These are phyloP conservation scores for Karalla daura DNA, from an alignment of 2,797 vertebrate genomes.

Conservation along the genomic window DNA sequence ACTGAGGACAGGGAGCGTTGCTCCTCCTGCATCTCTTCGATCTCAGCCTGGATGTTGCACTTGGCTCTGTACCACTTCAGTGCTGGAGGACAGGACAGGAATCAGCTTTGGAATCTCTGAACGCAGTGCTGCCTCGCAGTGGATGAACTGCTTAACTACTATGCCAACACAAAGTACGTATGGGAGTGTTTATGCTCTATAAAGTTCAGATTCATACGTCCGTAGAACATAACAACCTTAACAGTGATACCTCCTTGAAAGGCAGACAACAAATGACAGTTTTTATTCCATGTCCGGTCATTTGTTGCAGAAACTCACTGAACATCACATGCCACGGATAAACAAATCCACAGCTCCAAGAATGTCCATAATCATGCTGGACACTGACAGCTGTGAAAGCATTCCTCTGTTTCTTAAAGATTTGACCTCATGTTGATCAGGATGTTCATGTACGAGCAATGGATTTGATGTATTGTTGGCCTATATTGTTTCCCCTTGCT, in stretches of 20 bases:
- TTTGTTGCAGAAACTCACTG: too few relatives aligned
- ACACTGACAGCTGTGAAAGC: background rate
- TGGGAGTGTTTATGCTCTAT: too few relatives aligned
- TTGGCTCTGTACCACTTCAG: conserved; percentile 87
- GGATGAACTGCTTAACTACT: too few relatives aligned
- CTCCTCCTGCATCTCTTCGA: conserved; percentile 92
- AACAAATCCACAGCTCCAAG: background rate
- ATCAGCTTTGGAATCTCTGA: background rate
- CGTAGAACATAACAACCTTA: background rate
- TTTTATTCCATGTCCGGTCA: too few relatives aligned
- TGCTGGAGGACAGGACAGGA: conserved; percentile 69
- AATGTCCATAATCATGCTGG: background rate
- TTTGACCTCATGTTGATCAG: too few relatives aligned
- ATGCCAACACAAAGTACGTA: too few relatives aligned
- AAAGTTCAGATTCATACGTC: too few relatives aligned
- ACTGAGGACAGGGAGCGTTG: conserved; percentile 85
- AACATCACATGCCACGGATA: background rate
- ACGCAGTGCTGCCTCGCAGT: too few relatives aligned
- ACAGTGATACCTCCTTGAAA: background rate
- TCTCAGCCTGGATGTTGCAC: conserved; percentile 85
- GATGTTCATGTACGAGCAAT: too few relatives aligned
- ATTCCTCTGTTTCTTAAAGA: background rate
- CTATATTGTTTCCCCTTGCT: background rate
- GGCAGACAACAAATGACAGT: background rate
- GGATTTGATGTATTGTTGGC: too few relatives aligned